Base-by-base conservation (phyloP, 2,113 vertebrate genomes). In the Acrocephalus kingi region DNA sequence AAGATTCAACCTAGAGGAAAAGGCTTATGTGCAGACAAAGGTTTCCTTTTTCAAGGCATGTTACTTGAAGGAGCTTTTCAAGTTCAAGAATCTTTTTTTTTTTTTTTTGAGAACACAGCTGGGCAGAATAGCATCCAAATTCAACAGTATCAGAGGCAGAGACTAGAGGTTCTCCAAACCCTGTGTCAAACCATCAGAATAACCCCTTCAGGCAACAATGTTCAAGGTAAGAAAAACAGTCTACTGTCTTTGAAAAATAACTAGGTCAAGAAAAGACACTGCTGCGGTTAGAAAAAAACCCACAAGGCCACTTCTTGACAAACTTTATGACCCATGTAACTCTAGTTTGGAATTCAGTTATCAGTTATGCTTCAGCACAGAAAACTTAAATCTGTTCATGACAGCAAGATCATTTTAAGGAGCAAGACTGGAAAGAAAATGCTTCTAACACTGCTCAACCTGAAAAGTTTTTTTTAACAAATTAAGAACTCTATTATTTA, bases 221-320 rank as follows among this genome's bases (percentile, higher is more conserved):
- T 59, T 74, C 56, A 84, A 93, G 77, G 80, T 77, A 95, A 93
- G 55, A 92, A 91, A 87, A 91, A 62, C 13, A 86, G 41, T 69
- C 10, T 58, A 74, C 15, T 27, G n/a, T 43, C 92, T 87, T 61
- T 33, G 66, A 84, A 93, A 93, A 92, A 80, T 39, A 95, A 73
- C 54, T 85, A 73, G 67, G 58, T 87, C 78, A 91, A 89, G 62
- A 71, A 96, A 94, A 91, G 10, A 20, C 33, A 74, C 63, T 45
- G 16, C 66, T 78, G 31, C 9, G 24, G 69, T 82, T 56, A 49
- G 43, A 27, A 83, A 87, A 87, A 93, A 37, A 17, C 6, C 35
- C 56, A 82, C 89, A 94, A 82, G 45, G 58, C 31, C 81, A 82
- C 25, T 76, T 69, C 39, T 81, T 54, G 41, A 86, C 64, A 54